phyloP scores from a whole-genome alignment of 2,113 vertebrate genomes.

The Percopsis transmontana region DNA sequence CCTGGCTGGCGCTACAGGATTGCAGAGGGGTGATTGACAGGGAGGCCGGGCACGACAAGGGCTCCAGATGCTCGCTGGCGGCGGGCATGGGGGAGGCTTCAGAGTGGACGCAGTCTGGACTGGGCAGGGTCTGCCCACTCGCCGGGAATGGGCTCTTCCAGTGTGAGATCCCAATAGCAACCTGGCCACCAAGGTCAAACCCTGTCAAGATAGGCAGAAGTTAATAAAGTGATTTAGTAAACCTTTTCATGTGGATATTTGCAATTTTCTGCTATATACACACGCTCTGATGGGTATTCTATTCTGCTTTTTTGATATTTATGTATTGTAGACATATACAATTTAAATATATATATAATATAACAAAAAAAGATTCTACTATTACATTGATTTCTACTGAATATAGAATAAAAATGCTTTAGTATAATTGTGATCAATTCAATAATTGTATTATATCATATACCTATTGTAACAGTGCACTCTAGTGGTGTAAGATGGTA shows the following conservation, averaged over 20 bases:
- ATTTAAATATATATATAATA: too few relatives aligned
- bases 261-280: too few relatives aligned
- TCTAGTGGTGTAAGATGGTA: slow-evolving; percentile 34
- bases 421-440: too few relatives aligned
- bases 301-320: too few relatives aligned
- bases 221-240: not conserved
- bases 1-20: slow-evolving; percentile 85
- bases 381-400: too few relatives aligned
- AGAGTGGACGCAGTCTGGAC: slow-evolving; percentile 68
- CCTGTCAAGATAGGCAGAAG: slow-evolving; percentile 41
- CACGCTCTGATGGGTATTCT: not conserved
- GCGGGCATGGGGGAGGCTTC: slow-evolving; percentile 69
- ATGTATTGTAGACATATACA: too few relatives aligned
- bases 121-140: slow-evolving; percentile 68
- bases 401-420: too few relatives aligned
- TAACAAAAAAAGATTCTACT: too few relatives aligned
- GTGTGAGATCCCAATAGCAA: slow-evolving; percentile 82
- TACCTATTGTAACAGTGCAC: slow-evolving; percentile 31
- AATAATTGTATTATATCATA: not conserved
- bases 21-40: slow-evolving; percentile 88
- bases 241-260: too few relatives aligned
- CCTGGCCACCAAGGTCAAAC: slow-evolving; percentile 78
- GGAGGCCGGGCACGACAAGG: slow-evolving; percentile 87
- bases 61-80: slow-evolving; percentile 74
- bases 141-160: slow-evolving; percentile 81